Conservation (phyloP, 2,113 vertebrate genomes). For the Labeo rohita region DNA sequence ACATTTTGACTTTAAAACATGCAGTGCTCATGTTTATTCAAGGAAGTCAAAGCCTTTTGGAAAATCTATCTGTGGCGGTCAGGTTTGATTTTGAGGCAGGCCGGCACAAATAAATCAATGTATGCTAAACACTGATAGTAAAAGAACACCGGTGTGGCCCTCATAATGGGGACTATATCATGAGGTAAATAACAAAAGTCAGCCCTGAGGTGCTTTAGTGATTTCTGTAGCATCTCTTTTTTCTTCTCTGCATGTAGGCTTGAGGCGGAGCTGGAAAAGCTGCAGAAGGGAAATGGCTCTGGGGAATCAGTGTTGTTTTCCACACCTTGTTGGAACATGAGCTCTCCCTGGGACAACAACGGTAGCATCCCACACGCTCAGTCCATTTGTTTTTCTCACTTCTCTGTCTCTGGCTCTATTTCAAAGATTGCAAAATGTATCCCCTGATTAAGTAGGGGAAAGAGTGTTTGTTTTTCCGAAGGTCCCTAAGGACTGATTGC, state of each 20-base stretch:
- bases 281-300: conserved; percentile 69
- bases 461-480: neutral
- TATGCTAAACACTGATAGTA: too few species aligned
- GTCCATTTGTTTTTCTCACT: conserved; percentile 28
- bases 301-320: conserved; percentile 71
- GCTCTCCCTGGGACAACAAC: conserved; percentile 71
- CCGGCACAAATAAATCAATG: too few species aligned
- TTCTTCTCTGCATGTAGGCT: conserved; percentile 62
- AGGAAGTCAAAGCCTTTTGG: too few species aligned
- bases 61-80: too few species aligned
- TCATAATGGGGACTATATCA: neutral
- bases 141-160: neutral
- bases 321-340: conserved; percentile 76
- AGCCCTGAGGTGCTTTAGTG: neutral
- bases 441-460: conserved; percentile 1
- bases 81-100: too few species aligned
- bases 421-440: neutral
- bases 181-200: neutral
- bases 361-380: conserved; percentile 60
- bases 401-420: conserved; percentile 10
- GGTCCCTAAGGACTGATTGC: neutral
- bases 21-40: too few species aligned
- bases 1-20: too few species aligned
- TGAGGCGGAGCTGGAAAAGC: conserved; percentile 79
- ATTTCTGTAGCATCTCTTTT: neutral